phyloP scores from a whole-genome alignment of 2,113 vertebrate genomes.

The Leuciscus idus region DNA sequence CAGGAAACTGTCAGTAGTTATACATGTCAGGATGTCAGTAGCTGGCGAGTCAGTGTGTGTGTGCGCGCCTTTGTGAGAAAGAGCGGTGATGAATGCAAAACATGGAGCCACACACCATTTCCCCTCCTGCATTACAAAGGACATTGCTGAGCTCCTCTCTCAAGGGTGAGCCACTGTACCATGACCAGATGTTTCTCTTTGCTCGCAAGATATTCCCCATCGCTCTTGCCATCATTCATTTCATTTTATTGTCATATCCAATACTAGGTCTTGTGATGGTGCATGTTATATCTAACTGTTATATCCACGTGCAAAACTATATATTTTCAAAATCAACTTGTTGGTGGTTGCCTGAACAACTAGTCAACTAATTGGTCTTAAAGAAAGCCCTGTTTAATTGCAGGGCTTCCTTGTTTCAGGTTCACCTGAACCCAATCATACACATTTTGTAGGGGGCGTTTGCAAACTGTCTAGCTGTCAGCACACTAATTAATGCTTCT shows the following conservation, averaged over 20 bases:
- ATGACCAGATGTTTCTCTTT: slow-evolving; percentile 56
- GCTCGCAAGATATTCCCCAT: slow-evolving; percentile 13
- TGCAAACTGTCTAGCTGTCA: background rate
- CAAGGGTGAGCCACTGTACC: slow-evolving; percentile 49
- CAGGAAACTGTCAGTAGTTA: slow-evolving; percentile 71
- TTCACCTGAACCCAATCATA: slow-evolving; percentile 12
- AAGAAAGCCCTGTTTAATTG: background rate
- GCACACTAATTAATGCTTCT: slow-evolving; percentile 5
- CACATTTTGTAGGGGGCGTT: background rate
- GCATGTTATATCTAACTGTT: background rate
- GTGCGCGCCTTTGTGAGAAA: slow-evolving; percentile 38
- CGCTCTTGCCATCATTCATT: background rate
- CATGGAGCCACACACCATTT: slow-evolving; percentile 59
- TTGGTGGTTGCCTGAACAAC: background rate
- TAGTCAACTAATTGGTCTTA: slow-evolving; percentile 12
- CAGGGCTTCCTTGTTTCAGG: slow-evolving; percentile 12
- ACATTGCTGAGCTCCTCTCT: slow-evolving; percentile 48
- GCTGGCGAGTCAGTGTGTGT: slow-evolving; percentile 46
- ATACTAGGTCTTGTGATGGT: background rate
- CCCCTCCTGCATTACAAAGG: slow-evolving; percentile 58
- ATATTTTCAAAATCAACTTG: background rate
- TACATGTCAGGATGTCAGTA: slow-evolving; percentile 65
- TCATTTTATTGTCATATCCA: background rate
- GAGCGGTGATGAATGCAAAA: slow-evolving; percentile 64
- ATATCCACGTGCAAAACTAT: background rate